Evolutionary conservation across 2,113 vertebrate species (phyloP).

Genomic region (Apaloderma vittatum): DNA sequence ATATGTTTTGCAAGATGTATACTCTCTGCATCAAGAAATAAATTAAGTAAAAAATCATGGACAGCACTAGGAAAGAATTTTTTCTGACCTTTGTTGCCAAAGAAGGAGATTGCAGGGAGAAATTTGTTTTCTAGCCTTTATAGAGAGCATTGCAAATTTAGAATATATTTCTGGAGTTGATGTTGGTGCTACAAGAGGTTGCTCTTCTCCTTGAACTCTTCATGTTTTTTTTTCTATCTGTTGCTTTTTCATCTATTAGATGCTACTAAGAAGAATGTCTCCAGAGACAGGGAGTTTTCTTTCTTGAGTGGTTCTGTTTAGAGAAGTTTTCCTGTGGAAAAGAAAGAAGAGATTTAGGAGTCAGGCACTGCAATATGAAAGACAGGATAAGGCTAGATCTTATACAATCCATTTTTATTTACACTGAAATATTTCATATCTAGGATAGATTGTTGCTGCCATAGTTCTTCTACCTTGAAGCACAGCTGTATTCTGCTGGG

Average conservation of each 20-base stretch:
- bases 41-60: background rate
- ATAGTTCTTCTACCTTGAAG: background rate
- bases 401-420: background rate
- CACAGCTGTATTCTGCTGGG: background rate
- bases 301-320: background rate
- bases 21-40: background rate
- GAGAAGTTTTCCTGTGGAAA: background rate
- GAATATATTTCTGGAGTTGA: background rate
- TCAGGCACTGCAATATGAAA: background rate
- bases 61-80: background rate
- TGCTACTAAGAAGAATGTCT: background rate
- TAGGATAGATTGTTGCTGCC: background rate
- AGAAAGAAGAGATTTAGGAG: conserved; percentile 7
- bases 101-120: background rate
- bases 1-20: background rate
- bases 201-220: background rate
- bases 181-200: background rate
- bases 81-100: background rate
- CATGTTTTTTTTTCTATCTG: background rate
- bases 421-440: background rate
- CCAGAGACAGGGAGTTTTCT: background rate
- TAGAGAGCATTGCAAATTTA: background rate
- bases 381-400: background rate
- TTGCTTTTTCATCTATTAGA: background rate
- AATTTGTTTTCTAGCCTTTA: background rate